A percentile compares a stretch with the other conserved stretches of the same genome.
Evolutionary conservation across 2,797 vertebrate genomes (phyloP).

Genomic region (Sebastes vulpes): DNA sequence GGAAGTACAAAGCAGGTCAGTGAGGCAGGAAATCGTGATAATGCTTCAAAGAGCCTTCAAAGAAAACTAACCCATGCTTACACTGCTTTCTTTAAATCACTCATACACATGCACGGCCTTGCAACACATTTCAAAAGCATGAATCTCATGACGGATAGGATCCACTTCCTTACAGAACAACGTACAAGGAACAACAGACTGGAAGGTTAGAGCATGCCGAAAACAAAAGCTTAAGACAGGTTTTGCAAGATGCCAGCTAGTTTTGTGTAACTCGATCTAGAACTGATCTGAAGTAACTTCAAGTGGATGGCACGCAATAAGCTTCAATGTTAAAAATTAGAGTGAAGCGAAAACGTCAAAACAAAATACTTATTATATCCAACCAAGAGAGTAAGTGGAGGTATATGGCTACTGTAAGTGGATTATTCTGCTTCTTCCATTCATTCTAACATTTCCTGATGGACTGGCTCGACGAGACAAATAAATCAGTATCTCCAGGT

Average conservation of each 20-base stretch:
- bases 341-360: neutral
- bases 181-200: neutral
- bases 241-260: neutral
- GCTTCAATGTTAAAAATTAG: neutral
- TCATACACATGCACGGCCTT: neutral
- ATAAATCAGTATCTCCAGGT: neutral
- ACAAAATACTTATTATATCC: no score
- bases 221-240: constrained; percentile 14
- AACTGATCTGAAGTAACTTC: neutral
- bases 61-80: neutral
- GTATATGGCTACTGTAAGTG: neutral
- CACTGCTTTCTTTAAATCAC: neutral
- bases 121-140: constrained; percentile 8
- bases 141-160: constrained; percentile 15
- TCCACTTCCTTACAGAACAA: constrained; percentile 12
- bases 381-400: neutral
- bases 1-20: constrained; percentile 19
- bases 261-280: neutral
- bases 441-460: neutral
- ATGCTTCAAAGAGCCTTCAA: neutral
- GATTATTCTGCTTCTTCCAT: neutral
- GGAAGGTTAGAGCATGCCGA: neutral
- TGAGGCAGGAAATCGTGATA: constrained; percentile 15
- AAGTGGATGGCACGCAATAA: neutral
- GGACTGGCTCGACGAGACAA: neutral